Conservation (phyloP, 2,888 invertebrate genomes). For the Dinocampus coccinellae region DNA sequence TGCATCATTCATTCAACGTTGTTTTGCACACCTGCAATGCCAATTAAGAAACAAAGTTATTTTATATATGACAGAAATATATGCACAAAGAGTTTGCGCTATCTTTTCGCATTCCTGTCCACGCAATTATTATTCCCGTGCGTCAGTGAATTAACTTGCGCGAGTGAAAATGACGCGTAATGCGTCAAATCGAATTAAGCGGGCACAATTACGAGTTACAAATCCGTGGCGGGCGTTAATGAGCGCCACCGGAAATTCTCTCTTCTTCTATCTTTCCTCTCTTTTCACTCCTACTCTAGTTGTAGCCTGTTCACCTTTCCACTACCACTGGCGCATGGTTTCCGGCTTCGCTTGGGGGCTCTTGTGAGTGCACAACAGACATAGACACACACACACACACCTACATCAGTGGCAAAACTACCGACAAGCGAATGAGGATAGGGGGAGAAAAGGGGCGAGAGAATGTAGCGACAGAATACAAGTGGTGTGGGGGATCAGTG, state of each 20-base stretch:
- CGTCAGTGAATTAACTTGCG: constrained; percentile 22
- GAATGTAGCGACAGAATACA: constrained; percentile 61
- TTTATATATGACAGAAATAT: neutral
- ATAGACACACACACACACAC: constrained; percentile 14
- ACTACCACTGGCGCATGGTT: constrained; percentile 50
- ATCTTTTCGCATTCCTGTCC: constrained; percentile 32
- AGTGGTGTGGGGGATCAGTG: constrained; percentile 48
- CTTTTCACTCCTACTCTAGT: constrained; percentile 32
- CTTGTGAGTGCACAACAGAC: constrained; percentile 19
- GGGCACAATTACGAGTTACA: constrained; percentile 65
- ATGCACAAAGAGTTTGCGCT: neutral
- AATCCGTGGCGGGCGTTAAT: constrained; percentile 68
- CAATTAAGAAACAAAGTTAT: constrained; percentile 26
- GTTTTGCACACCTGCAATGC: constrained; percentile 24
- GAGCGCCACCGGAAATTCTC: constrained; percentile 66
- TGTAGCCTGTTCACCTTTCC: constrained; percentile 40
- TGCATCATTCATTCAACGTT: constrained; percentile 22
- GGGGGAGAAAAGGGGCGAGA: too few relatives aligned
- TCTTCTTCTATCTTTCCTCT: constrained; percentile 30
- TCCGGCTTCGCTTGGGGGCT: constrained; percentile 65
- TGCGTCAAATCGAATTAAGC: constrained; percentile 65
- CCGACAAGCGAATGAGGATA: neutral
- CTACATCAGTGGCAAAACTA: constrained; percentile 16
- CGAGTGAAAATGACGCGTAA: constrained; percentile 38
- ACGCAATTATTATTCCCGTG: constrained; percentile 24